Evolutionary conservation across 23 tunicate genomes (phyloP).

Genomic region (Ascidia mentula): DNA sequence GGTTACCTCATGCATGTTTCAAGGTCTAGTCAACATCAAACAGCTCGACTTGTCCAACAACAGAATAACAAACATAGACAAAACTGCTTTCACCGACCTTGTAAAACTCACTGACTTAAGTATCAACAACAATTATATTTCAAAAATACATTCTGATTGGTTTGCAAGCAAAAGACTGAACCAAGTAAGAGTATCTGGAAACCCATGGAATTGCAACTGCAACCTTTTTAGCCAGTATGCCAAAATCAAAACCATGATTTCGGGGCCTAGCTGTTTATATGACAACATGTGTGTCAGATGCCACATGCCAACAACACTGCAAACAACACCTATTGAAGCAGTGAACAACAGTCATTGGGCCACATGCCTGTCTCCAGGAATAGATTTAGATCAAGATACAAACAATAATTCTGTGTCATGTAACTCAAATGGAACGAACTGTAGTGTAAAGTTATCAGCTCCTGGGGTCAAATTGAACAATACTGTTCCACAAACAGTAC

Average conservation of each 20-base stretch:
- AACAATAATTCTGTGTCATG: no score
- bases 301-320: neutral
- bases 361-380: neutral
- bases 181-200: neutral
- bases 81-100: neutral
- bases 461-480: neutral
- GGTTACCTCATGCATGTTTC: neutral
- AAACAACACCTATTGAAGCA: neutral
- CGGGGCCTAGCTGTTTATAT: neutral
- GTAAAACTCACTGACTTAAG: neutral
- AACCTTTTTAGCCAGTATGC: neutral
- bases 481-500: neutral
- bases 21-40: neutral
- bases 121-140: neutral
- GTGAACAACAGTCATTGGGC: neutral
- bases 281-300: conserved; percentile 3
- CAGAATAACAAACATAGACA: neutral
- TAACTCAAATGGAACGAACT: neutral
- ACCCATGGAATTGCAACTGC: neutral
- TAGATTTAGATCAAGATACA: neutral
- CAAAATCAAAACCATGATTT: neutral
- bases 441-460: neutral
- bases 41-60: neutral
- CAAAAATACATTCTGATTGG: neutral
- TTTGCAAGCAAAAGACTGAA: neutral